phyloP scores from a whole-genome alignment of 2,113 vertebrate species.

The Heloderma charlesbogerti region DNA sequence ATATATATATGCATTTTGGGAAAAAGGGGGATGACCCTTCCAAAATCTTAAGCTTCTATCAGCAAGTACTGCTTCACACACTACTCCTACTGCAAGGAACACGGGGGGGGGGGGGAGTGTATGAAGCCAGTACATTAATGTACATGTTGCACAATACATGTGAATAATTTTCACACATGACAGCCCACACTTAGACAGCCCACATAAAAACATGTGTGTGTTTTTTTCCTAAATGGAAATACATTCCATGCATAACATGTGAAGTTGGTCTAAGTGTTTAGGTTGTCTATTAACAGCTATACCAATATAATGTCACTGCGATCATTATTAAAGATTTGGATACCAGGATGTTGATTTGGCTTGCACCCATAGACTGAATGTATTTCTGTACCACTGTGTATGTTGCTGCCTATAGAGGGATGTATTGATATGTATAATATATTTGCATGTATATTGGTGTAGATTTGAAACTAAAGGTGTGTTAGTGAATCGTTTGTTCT shows the following conservation, averaged over 20 bases:
- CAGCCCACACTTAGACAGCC: background rate
- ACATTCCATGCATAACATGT: background rate
- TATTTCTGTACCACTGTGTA: background rate
- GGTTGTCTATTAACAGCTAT: background rate
- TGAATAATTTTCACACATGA: background rate
- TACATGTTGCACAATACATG: background rate
- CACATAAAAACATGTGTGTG: background rate
- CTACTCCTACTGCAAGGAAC: background rate
- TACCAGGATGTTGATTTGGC: background rate
- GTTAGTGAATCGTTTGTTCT: constrained; percentile 5
- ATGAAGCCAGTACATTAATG: background rate
- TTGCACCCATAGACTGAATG: constrained; percentile 27
- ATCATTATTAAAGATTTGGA: background rate
- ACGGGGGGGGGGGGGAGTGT: no score
- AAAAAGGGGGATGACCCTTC: background rate
- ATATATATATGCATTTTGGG: no score
- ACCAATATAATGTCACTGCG: background rate
- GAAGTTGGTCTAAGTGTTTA: background rate
- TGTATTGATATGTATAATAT: background rate
- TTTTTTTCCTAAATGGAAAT: background rate
- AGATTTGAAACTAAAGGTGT: constrained; percentile 4
- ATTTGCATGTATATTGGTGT: background rate
- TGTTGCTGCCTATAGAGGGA: background rate
- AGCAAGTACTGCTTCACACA: background rate
- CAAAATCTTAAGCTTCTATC: background rate